Conservation (phyloP, 2,797 vertebrate genomes). For the Tamandua tetradactyla region DNA sequence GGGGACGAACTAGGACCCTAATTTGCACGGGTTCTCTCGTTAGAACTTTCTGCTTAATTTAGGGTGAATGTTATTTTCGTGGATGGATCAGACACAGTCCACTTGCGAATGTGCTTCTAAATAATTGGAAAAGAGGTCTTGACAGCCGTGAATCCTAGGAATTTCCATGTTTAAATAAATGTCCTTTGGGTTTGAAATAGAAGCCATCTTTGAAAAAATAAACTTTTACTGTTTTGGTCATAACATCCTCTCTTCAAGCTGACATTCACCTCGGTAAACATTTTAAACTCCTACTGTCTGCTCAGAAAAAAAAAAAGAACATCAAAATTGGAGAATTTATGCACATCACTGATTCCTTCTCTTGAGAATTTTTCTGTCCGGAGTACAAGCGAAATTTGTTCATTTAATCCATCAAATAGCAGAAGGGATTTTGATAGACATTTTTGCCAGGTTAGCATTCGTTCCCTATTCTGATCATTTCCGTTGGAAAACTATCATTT, state of each 20-base stretch:
- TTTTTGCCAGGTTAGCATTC: not conserved
- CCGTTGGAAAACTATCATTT: not conserved
- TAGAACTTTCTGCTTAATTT: not conserved
- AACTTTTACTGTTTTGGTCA: not conserved
- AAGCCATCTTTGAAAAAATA: slow-evolving; percentile 21
- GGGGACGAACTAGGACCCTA: not conserved
- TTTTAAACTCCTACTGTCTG: not conserved
- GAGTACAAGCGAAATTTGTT: not conserved
- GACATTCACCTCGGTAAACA: not conserved
- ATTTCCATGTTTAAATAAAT: not conserved
- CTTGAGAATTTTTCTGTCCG: not conserved
- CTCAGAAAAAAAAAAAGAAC: not conserved
- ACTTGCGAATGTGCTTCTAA: not conserved
- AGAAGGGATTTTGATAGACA: not conserved
- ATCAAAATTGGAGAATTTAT: not conserved
- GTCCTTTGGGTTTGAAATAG: not conserved
- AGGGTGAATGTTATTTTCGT: not conserved
- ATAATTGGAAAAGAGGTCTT: not conserved
- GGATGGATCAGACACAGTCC: not conserved
- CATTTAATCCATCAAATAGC: not conserved
- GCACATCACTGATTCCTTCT: not conserved
- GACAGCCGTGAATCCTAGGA: not conserved
- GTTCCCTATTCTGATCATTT: not conserved
- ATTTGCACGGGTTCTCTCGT: not conserved
- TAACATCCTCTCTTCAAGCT: not conserved